Conservation (phyloP, 2,888 invertebrate species). For the Halictus ligatus region DNA sequence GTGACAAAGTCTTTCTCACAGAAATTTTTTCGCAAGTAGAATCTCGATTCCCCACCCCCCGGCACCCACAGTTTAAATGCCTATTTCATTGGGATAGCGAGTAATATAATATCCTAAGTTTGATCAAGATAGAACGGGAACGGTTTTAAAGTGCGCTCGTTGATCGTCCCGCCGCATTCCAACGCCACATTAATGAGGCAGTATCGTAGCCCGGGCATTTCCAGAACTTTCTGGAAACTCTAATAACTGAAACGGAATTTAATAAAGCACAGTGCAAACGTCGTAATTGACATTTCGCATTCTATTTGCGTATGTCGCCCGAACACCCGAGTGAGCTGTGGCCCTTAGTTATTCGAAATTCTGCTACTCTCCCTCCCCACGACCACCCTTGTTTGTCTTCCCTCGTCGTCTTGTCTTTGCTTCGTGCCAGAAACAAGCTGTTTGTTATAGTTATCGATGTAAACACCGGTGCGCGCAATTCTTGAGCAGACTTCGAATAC, state of each 20-base stretch:
- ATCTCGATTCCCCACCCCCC: background rate
- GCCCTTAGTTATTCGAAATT: conserved; percentile 37
- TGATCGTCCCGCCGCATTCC: conserved; percentile 38
- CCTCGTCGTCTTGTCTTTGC: background rate
- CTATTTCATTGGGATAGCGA: conserved; percentile 16
- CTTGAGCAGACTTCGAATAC: background rate
- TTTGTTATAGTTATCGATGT: conserved; percentile 23
- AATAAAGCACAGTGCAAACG: conserved; percentile 52
- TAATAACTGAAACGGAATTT: conserved; percentile 59
- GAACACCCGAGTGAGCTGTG: conserved; percentile 43
- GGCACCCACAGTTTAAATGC: conserved; percentile 2
- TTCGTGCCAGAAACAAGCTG: conserved; percentile 7
- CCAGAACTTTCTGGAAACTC: conserved; percentile 50
- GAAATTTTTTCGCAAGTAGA: background rate
- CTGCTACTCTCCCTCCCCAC: background rate
- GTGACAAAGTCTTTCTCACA: no score
- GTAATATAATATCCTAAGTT: conserved; percentile 40
- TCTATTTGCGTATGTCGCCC: conserved; percentile 64
- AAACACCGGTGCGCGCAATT: conserved; percentile 9
- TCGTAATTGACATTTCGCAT: conserved; percentile 70
- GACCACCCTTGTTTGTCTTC: background rate
- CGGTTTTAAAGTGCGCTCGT: conserved; percentile 42
- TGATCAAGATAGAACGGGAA: conserved; percentile 38
- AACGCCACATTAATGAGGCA: conserved; percentile 41
- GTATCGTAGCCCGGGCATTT: conserved; percentile 51